Evolutionary conservation across 1,140 invertebrate species (phyloP), one percentile per base, ranked within the genome.

Genomic region (Drosophila erecta): DNA sequence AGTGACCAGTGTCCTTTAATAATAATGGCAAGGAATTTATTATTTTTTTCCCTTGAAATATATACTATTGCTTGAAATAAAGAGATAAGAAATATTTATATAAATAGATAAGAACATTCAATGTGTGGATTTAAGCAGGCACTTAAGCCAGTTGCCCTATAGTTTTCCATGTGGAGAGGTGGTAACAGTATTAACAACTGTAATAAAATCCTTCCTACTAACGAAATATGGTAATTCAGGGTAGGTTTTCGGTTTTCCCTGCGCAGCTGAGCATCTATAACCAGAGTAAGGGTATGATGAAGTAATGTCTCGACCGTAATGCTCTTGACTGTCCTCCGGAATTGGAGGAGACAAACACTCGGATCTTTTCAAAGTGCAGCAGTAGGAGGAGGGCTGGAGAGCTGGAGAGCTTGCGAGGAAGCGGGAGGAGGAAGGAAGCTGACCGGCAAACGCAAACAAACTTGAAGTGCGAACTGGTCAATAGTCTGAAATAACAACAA

Each of bases 401-500:
- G 24, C 24, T 24, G 4, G 24, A 4, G 24, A 24, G 4, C 24
- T 50, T 20, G 22, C 33, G 62, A 0, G 64, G 43, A 2, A 14
- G 27, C 1, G 12, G 27, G 24, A 24, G 35, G 43, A 51, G 14
- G 17, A 30, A 33, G 54, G 22, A 55, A 49, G 47, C 12, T 33
- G 49, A 38, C 43, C 44, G 49, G 24, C 14, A 49, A 73, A 76
- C 43, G 72, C 80, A 89, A 84, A 86, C 81, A 81, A 66, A 77
- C 61, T 89, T 61, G 58, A 89, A 76, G 84, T 84, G 84, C 57
- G 76, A 87, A 79, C 64, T 89, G 79, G 84, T 89, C 84, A 89
- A 87, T 87, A 89, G 84, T 73, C 83, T 79, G 84, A 87, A 86
- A 87, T 89, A 89, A 76, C 83, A 86, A 79, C 84, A 89, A 89